A percentile compares a stretch with the other conserved stretches of the same genome.
phyloP scores from a whole-genome alignment of 1,140 invertebrate genomes.

The Eulimnadia texana region DNA sequence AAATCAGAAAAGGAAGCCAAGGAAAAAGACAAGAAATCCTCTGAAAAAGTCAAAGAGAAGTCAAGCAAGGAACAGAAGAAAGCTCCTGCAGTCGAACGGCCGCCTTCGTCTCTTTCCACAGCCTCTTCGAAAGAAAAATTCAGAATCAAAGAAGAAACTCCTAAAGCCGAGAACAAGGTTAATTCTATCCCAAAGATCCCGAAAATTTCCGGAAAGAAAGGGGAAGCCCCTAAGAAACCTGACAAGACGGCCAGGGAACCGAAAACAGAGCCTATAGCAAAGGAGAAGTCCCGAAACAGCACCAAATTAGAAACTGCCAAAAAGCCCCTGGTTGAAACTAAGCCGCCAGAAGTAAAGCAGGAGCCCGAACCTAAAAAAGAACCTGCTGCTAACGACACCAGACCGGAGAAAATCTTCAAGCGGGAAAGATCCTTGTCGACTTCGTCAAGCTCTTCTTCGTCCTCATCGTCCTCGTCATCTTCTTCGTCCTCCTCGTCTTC shows the following conservation, averaged over 20 bases:
- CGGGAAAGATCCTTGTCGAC: slow-evolving; percentile 6
- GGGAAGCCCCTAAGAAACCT: no score
- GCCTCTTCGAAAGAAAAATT: neutral
- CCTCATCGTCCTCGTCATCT: slow-evolving; percentile 10
- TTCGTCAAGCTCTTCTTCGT: slow-evolving; percentile 8
- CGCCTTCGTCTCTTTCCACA: neutral
- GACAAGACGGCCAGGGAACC: slow-evolving; percentile 18
- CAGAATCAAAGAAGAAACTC: slow-evolving; percentile 15
- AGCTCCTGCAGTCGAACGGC: neutral
- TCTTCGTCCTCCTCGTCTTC: slow-evolving; percentile 12
- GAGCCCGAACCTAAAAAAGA: slow-evolving; percentile 1
- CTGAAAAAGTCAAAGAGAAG: slow-evolving; percentile 17
- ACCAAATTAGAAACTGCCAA: neutral
- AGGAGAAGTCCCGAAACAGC: neutral
- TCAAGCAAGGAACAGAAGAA: neutral
- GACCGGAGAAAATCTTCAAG: neutral
- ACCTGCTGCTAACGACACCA: neutral
- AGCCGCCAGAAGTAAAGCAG: no score
- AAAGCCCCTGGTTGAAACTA: no score
- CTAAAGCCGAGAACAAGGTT: slow-evolving; percentile 20
- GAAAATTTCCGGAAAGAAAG: slow-evolving; percentile 3
- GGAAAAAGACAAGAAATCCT: slow-evolving; percentile 9
- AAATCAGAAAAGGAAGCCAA: slow-evolving; percentile 14
- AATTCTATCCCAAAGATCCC: neutral
- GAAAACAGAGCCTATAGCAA: neutral